Percentiles rank a stretch among this genome's conserved stretches.
Conservation (phyloP, 2,888 invertebrate species). For the Caenorhabditis panamensis region DNA sequence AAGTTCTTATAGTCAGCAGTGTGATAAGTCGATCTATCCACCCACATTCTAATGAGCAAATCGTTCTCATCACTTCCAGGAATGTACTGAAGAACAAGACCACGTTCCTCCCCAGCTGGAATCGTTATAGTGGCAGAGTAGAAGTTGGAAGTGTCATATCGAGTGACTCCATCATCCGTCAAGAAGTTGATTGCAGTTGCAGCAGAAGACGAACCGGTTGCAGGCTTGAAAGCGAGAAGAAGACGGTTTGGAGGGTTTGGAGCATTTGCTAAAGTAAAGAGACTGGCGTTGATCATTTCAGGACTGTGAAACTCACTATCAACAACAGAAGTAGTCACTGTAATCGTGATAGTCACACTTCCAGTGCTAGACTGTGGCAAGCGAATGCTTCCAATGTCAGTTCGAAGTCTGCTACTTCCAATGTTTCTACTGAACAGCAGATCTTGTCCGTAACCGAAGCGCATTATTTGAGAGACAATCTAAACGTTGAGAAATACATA, state of each 20-base stretch:
- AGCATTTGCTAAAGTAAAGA: conserved; percentile 11
- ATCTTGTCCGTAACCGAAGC: conserved; percentile 25
- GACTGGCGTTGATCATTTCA: not conserved
- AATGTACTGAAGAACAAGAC: conserved; percentile 19
- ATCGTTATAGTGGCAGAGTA: conserved; percentile 15
- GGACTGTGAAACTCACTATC: conserved; percentile 6
- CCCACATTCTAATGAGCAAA: conserved; percentile 40
- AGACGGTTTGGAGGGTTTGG: conserved; percentile 11
- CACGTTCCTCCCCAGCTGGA: conserved; percentile 13
- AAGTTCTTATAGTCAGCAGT: conserved; percentile 7
- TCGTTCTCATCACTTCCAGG: conserved; percentile 14
- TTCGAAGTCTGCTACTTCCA: not conserved
- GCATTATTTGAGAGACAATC: conserved; percentile 23
- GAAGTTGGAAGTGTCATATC: conserved; percentile 30
- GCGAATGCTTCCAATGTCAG: conserved; percentile 6
- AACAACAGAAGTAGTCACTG: conserved; percentile 27
- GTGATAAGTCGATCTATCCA: conserved; percentile 6
- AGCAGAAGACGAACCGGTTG: not conserved
- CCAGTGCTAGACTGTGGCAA: conserved; percentile 6
- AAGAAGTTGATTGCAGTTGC: conserved; percentile 12
- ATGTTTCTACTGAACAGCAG: conserved; percentile 39
- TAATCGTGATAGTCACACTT: conserved; percentile 18
- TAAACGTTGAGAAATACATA: not conserved
- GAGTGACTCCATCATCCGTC: not conserved
- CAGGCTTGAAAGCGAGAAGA: conserved; percentile 12